Percentiles rank a stretch among this genome's conserved stretches.
Evolutionary conservation across 2,797 vertebrate species (phyloP).

Genomic region (Parambassis ranga): DNA sequence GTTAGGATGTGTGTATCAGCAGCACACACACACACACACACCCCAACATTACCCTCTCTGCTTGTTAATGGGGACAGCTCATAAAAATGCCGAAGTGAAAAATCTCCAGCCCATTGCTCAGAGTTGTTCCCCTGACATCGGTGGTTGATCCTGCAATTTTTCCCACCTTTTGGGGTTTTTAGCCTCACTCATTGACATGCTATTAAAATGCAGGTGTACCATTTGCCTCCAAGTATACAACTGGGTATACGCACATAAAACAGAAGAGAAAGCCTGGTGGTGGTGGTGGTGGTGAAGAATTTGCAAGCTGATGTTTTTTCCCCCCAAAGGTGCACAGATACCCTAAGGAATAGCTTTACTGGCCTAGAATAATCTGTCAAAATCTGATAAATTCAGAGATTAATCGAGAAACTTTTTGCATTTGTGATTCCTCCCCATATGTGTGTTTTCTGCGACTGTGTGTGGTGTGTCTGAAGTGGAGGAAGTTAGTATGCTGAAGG

Average conservation of each 20-base stretch:
- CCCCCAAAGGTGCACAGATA: slow-evolving; percentile 74
- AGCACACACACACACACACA: slow-evolving; percentile 7
- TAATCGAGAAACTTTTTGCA: slow-evolving; percentile 81
- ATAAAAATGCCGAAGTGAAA: slow-evolving; percentile 56
- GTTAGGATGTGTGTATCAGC: no score
- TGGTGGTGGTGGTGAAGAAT: slow-evolving; percentile 53
- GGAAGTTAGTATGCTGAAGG: slow-evolving; percentile 76
- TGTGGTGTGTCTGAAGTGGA: slow-evolving; percentile 24
- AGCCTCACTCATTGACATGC: slow-evolving; percentile 63
- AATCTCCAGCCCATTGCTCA: slow-evolving; percentile 52
- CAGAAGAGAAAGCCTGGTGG: slow-evolving; percentile 49
- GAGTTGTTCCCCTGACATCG: slow-evolving; percentile 78
- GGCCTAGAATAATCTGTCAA: slow-evolving; percentile 81
- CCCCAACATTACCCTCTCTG: slow-evolving; percentile 61
- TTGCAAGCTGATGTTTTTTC: slow-evolving; percentile 65
- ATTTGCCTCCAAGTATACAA: slow-evolving; percentile 77
- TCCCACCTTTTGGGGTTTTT: slow-evolving; percentile 63
- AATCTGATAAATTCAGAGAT: slow-evolving; percentile 82
- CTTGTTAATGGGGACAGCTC: slow-evolving; percentile 66
- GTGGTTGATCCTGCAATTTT: slow-evolving; percentile 77
- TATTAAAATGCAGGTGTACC: slow-evolving; percentile 79
- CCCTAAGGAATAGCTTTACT: slow-evolving; percentile 82
- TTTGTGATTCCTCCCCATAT: slow-evolving; percentile 67
- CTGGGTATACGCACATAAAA: slow-evolving; percentile 59
- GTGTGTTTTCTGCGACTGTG: slow-evolving; percentile 9